A percentile compares a stretch with the other conserved stretches of the same genome.
These are phyloP conservation scores for Sclerodermus sp. DNA, from an alignment of 2,888 invertebrate species.

Conservation along the genomic window DNA sequence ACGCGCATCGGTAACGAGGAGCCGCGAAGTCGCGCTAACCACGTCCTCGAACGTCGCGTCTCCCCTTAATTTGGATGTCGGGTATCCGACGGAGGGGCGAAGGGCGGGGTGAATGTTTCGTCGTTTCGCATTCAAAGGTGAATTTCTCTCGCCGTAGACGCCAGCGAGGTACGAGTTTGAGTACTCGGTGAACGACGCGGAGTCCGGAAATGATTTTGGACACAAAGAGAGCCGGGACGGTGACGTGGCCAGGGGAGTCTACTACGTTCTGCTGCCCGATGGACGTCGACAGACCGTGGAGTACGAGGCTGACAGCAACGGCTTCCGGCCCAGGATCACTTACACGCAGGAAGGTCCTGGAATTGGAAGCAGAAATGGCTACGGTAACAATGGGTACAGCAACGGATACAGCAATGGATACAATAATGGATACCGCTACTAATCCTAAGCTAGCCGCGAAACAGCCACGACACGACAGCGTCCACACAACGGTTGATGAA, in stretches of 20 bases:
- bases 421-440: conserved; percentile 34
- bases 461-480: too few relatives aligned
- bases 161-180: conserved; percentile 58
- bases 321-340: conserved; percentile 69
- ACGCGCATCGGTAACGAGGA: too few relatives aligned
- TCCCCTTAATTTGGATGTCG: too few relatives aligned
- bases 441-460: too few relatives aligned
- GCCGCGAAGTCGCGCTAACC: too few relatives aligned
- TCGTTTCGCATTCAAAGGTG: too few relatives aligned
- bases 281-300: conserved; percentile 64
- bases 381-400: conserved; percentile 23
- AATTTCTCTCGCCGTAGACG: conserved; percentile 35
- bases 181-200: conserved; percentile 55
- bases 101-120: too few relatives aligned
- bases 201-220: conserved; percentile 55
- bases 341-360: conserved; percentile 62
- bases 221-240: conserved; percentile 57
- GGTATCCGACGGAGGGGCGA: too few relatives aligned
- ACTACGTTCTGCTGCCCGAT: conserved; percentile 56
- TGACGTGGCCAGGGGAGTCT: conserved; percentile 52
- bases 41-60: too few relatives aligned
- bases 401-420: conserved; percentile 22
- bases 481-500: too few relatives aligned
- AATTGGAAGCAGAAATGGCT: too few relatives aligned
- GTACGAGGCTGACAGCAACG: conserved; percentile 71